Evolutionary conservation across 1,140 invertebrate genomes (phyloP), one percentile per base, ranked within the genome.

Genomic region (Ips nitidus): DNA sequence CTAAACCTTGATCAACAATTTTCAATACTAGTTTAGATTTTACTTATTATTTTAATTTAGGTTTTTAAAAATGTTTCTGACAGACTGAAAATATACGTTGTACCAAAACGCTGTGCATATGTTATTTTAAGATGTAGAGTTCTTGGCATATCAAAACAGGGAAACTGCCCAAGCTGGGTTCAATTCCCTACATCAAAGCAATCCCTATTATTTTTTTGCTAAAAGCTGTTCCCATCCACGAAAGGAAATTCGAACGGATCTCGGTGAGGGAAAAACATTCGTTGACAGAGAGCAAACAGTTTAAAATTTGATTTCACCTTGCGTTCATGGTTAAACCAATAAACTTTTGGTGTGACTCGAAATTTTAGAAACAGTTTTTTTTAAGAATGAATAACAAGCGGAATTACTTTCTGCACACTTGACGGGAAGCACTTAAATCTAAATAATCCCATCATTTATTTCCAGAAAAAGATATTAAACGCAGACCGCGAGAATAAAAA

Each of bases 391-490:
- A 50, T 50, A 59, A n/a, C 52, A 55, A 55, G 8, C 45, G 6
- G 37, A 38, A 61, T 61, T 61, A 37, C 59, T 36, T 61, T 61
- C 40, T 61, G 42, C 37, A 47, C 38, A 36, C 59, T 61, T 61
- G 59, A 61, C 47, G 59, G 59, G 37, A 8, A 22, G 22, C 64
- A 58, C 53, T 66, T 66, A 58, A 66, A 66, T 69, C 52, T 62
- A 69, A 69, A 69, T 69, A 69, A 69, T 53, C 67, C 41, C 40
- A 22, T 62, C 67, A 62, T 69, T 69, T 62, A 69, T 69, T 69
- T 56, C n/a, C 57, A 62, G 67, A 63, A 62, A 57, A 58, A 69
- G 67, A 69, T 69, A 69, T 69, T 69, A 69, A 61, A 63, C 47
- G 43, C 67, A 69, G 45, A 60, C 67, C 67, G 40, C 67, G 50